These are phyloP conservation scores for Heteronetta atricapilla DNA, from an alignment of 2,113 vertebrate species.

Conservation along the genomic window DNA sequence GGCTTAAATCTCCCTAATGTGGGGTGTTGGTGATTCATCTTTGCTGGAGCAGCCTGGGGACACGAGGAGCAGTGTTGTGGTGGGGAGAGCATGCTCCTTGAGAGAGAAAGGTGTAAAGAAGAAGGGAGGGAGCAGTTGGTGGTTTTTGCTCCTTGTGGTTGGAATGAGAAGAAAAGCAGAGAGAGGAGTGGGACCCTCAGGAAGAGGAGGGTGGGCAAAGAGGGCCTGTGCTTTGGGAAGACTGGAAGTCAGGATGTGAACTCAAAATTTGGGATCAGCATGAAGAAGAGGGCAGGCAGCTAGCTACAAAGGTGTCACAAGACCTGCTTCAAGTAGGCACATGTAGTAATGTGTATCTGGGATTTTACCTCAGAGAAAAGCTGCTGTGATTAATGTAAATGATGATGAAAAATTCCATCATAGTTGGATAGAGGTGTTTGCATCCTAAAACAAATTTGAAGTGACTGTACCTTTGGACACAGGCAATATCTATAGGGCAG, in stretches of 20 bases:
- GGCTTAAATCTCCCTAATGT: not conserved
- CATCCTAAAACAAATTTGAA: not conserved
- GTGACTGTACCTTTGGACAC: not conserved
- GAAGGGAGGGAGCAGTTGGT: not conserved
- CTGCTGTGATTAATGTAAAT: not conserved
- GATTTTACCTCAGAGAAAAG: not conserved
- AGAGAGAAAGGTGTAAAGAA: not conserved
- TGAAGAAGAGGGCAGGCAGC: not conserved
- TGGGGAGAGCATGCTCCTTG: not conserved
- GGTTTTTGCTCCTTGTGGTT: not conserved
- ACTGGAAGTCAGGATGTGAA: not conserved
- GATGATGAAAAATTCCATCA: not conserved
- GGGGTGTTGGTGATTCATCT: not conserved
- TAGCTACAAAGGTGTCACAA: not conserved
- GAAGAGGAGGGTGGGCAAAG: not conserved
- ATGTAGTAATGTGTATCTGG: not conserved
- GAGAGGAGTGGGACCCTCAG: not conserved
- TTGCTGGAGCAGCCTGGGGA: not conserved
- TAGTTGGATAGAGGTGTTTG: not conserved
- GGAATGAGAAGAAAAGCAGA: not conserved
- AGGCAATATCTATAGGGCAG: not conserved
- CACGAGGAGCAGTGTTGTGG: not conserved
- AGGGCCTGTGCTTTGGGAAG: not conserved
- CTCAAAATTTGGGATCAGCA: not conserved
- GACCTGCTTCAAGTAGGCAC: not conserved